Base-by-base conservation (phyloP, 2,888 invertebrate species). In the Eupithecia pulchellata region DNA sequence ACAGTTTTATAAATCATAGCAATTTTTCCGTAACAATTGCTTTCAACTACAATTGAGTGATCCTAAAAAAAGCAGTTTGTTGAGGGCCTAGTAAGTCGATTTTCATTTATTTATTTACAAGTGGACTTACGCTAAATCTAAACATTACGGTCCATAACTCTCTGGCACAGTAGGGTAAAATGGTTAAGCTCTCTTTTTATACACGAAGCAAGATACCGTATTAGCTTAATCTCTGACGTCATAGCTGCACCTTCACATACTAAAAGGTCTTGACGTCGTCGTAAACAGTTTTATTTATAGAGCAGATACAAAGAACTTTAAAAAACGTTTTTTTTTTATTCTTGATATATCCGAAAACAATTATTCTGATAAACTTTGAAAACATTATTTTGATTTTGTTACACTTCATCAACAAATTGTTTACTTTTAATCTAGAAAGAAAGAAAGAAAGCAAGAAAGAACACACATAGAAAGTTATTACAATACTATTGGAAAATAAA, bases 151-250 rank as follows among this genome's bases (percentile, higher is more conserved):
- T n/a, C n/a, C n/a, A n/a, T n/a, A n/a, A n/a, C n/a, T n/a, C n/a
- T n/a, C n/a, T n/a, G n/a, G n/a, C n/a, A n/a, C n/a, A 5, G 32
- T 32, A 39, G 39, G 39, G 17, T 39, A 42, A 52, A 39, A 52
- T 25, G 52, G 52, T 52, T 52, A 25, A 52, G 8, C 52, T 52
- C 52, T 52, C 52, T 20, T 52, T 25, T 25, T 52, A 52, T 13
- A 52, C 11, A 52, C 25, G 32, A 60, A 32, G 60, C n/a, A 32
- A n/a, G 60, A 27, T 32, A 29, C 17, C 60, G 32, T 32, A 32
- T n/a, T 32, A 58, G 29, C 17, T n/a, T 30, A 29, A 60, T 30
- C 60, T 52, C 30, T 65, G 64, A 69, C 65, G 69, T 69, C 64
- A 69, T 64, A 61, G 29, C 42, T 60, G 27, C 64, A 69, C 69